phyloP scores from a whole-genome alignment of 1,140 invertebrate species.

The Drosophila sp. region DNA sequence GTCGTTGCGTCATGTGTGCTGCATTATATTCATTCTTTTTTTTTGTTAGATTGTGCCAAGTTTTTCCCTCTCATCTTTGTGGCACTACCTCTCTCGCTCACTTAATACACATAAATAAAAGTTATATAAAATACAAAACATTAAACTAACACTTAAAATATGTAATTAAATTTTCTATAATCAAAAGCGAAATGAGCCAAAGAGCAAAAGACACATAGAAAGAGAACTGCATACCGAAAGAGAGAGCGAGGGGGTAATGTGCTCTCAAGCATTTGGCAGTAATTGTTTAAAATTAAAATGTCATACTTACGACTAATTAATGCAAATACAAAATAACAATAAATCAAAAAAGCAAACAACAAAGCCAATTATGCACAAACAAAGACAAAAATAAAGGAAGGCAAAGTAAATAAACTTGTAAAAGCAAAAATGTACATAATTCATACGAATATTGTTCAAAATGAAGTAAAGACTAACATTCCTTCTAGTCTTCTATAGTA shows the following conservation, averaged over 20 bases:
- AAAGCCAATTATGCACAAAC: conserved; percentile 2
- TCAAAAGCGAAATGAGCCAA: conserved; percentile 5
- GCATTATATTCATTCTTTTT: conserved; percentile 49
- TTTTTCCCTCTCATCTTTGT: conserved; percentile 35
- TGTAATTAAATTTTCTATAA: conserved; percentile 44
- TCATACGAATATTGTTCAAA: neutral
- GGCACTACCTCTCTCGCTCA: neutral
- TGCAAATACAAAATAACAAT: neutral
- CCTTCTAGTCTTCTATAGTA: no score
- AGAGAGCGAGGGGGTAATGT: conserved; percentile 40
- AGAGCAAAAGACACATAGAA: neutral
- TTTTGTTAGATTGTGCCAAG: conserved; percentile 60
- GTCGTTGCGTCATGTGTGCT: conserved; percentile 61
- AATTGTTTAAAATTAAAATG: conserved; percentile 64
- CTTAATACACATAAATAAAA: neutral
- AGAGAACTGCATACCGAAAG: neutral
- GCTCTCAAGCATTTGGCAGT: conserved; percentile 73
- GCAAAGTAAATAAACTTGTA: conserved; percentile 1
- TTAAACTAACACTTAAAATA: conserved; percentile 36
- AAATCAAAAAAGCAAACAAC: conserved; percentile 6
- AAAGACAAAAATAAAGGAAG: neutral
- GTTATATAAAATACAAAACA: conserved; percentile 7
- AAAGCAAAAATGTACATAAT: neutral
- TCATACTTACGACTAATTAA: conserved; percentile 47
- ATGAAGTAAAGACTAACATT: neutral